Evolutionary conservation across 1,140 invertebrate genomes (phyloP).

Genomic region (Eufriesea mexicana): DNA sequence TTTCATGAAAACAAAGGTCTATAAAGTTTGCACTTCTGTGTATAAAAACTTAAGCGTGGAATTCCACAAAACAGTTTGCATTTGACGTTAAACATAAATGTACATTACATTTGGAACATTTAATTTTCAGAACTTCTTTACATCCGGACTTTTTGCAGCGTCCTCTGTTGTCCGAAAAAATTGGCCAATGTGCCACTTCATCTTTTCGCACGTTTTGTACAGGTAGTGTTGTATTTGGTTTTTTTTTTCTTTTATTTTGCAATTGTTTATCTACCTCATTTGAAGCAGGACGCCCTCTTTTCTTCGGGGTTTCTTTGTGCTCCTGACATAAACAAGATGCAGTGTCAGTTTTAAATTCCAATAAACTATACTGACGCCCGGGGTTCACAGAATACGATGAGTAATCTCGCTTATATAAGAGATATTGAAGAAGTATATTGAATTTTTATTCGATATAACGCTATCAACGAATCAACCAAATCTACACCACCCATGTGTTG

Average conservation of each 20-base stretch:
- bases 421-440: slow-evolving; percentile 70
- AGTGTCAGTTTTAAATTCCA: slow-evolving; percentile 73
- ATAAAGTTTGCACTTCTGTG: too few species aligned
- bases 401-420: too few species aligned
- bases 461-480: slow-evolving; percentile 79
- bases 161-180: slow-evolving; percentile 51
- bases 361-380: too few species aligned
- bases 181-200: slow-evolving; percentile 56
- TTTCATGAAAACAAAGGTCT: slow-evolving; percentile 9
- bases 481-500: slow-evolving; percentile 73
- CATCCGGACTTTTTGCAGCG: slow-evolving; percentile 56
- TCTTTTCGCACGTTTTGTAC: slow-evolving; percentile 55
- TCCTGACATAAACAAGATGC: slow-evolving; percentile 71
- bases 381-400: too few species aligned
- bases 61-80: slow-evolving; percentile 32
- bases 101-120: slow-evolving; percentile 35
- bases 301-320: slow-evolving; percentile 66
- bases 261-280: slow-evolving; percentile 36
- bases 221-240: too few species aligned
- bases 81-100: slow-evolving; percentile 23
- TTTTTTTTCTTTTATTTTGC: slow-evolving; percentile 40
- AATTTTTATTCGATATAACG: slow-evolving; percentile 64
- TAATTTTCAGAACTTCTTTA: slow-evolving; percentile 52
- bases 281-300: slow-evolving; percentile 71
- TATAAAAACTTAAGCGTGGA: slow-evolving; percentile 32